Evolutionary conservation across 2,113 vertebrate species (phyloP), one percentile per base, ranked within the genome.

Genomic region (Spheniscus mendiculus): DNA sequence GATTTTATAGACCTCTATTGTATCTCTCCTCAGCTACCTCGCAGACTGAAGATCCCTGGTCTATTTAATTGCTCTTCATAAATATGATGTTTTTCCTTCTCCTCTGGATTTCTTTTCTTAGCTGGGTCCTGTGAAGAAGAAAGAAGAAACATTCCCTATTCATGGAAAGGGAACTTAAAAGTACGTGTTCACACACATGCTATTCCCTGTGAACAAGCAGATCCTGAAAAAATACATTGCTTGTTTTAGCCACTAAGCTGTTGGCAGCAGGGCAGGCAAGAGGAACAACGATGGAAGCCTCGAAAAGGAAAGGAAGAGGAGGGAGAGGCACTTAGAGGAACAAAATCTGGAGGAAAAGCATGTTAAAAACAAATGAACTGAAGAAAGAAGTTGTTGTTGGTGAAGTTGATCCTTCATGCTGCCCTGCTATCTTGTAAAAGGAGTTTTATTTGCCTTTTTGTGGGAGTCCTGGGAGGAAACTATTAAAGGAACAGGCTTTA

Each of bases 381-480:
- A 97, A 90, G 77, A 96, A 97, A 94, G 97, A 96, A 94, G 74
- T 89, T 95, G 76, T 76, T 97, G 95, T 94, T 93, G 90, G 69
- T 90, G 96, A 94, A 95, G 97, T 9, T 56, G 76, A 69, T 81
- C 82, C 77, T 89, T 96, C 93, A 71, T 61, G 73, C 96, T 95
- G 97, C 94, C 93, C 94, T 96, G 97, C 96, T 97, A 97, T 98
- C 98, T 98, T 98, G 97, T 98, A 98, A 98, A 98, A 97, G 81
- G 92, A 74, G 91, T 98, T 98, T 98, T 98, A 98, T 98, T 98
- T 97, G 96, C 88, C 56, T 97, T 91, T 97, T 98, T 96, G 97
- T 94, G 94, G 96, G 98, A 96, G 98, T 97, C 97, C 97, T 96
- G 98, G 97, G 97, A 98, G 97, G 95, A 97, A 97, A 72, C 97